These are phyloP conservation scores for Chelon labrosus DNA, from an alignment of 2,797 vertebrate species.

Conservation along the genomic window DNA sequence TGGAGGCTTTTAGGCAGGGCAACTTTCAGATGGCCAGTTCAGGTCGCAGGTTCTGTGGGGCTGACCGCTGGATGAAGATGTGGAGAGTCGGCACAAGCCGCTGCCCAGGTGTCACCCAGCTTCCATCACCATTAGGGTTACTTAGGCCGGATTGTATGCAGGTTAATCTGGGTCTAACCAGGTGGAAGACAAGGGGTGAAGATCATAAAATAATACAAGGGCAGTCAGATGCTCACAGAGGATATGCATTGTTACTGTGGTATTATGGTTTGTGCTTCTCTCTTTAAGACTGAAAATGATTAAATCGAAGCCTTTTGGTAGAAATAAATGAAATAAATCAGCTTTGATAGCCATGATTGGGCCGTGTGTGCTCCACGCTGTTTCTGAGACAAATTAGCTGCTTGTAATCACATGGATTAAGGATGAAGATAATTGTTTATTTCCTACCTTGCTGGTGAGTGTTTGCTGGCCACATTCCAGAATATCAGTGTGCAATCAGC, in stretches of 20 bases:
- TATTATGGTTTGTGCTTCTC: neutral
- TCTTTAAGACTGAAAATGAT: neutral
- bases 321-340: conserved; percentile 7
- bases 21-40: conserved; percentile 57
- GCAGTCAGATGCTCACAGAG: neutral
- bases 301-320: neutral
- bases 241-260: neutral
- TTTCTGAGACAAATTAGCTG: conserved; percentile 14
- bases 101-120: neutral
- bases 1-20: conserved; percentile 71
- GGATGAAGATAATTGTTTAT: conserved; percentile 29
- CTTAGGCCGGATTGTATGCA: conserved; percentile 3
- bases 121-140: conserved; percentile 11
- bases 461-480: conserved; percentile 31
- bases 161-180: conserved; percentile 5
- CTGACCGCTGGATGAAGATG: conserved; percentile 17
- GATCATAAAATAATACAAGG: neutral
- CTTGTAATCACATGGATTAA: conserved; percentile 44
- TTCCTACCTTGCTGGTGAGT: conserved; percentile 9
- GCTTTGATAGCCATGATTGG: conserved; percentile 26
- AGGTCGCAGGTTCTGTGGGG: conserved; percentile 46
- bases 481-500: conserved; percentile 7
- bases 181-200: conserved; percentile 6
- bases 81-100: conserved; percentile 4
- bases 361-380: neutral